Base-by-base conservation (phyloP, 2,888 invertebrate genomes). In the Thymelicus sylvestris region DNA sequence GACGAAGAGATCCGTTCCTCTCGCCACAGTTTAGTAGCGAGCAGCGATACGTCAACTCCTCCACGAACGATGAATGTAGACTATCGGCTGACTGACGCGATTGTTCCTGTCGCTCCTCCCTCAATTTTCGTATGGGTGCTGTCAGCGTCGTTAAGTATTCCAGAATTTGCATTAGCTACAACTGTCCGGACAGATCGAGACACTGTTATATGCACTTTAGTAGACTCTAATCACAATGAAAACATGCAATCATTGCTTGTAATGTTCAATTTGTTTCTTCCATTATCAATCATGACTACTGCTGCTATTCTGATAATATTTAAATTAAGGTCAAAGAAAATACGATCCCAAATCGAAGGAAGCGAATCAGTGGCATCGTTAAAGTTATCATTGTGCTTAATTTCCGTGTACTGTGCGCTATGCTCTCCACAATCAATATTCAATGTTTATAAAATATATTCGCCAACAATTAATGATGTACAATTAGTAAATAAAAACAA, bases 41-140 rank as follows among this genome's bases (percentile, higher is more conserved):
- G 85, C 75, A 93, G 92, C 74, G 91, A 93, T 72, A 87, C 90
- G 31, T 90, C 93, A 1, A 92, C 92, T 61, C 91, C 92, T 6
- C 93, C 92, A 66, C 88, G 95, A 67, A 93, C 92, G 15, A 90
- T 95, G 84, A 94, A 93, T 66, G 89, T 95, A 8, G 95, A 95
- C 79, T 95, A 95, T 77, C 83, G 93, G 62, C 83, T 91, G 72
- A 81, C 88, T 44, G 88, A 90, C 73, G 88, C 84, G 2, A 83
- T 80, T 74, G 85, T 95, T 50, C 91, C 95, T 13, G 92, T 95
- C 39, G 82, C 92, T 50, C 89, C 94, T 63, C 95, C 95, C 0
- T 88, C 92, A 38, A 79, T 94, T 69, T 93, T 95, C 75, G 91
- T 95, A 63, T 95, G 95, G 95, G 88, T 95, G 74, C 81, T 95